phyloP scores from a whole-genome alignment of 2,113 vertebrate species.

The Ellobius talpinus region DNA sequence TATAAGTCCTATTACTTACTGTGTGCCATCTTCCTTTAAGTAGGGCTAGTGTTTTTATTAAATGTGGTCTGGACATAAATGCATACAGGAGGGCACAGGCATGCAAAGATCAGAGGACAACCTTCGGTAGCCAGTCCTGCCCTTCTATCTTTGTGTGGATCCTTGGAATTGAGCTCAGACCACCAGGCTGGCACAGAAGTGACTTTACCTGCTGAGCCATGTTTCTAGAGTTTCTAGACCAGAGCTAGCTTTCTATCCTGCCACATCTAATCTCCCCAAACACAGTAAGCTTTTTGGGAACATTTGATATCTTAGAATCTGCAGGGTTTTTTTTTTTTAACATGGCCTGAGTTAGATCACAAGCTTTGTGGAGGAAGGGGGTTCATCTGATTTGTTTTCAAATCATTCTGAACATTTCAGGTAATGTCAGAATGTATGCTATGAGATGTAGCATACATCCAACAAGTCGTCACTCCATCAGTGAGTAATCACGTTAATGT shows the following conservation, averaged over 20 bases:
- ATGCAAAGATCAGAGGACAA: neutral
- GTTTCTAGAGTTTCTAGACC: neutral
- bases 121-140: neutral
- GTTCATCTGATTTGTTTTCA: constrained; percentile 9
- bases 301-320: neutral
- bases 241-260: neutral
- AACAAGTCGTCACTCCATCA: neutral
- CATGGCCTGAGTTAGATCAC: neutral
- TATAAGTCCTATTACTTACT: neutral
- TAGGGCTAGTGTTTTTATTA: neutral
- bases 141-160: neutral
- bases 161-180: neutral
- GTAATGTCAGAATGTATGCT: neutral
- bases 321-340: no score
- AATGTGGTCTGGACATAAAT: neutral
- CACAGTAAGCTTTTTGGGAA: neutral
- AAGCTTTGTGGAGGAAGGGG: neutral
- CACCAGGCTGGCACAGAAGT: neutral
- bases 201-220: neutral
- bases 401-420: neutral
- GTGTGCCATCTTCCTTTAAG: neutral
- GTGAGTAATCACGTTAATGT: neutral
- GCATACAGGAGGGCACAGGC: neutral
- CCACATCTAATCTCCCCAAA: neutral
- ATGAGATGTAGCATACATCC: neutral